Conservation (phyloP, 2,888 invertebrate species). For the Fragum whitleyi region DNA sequence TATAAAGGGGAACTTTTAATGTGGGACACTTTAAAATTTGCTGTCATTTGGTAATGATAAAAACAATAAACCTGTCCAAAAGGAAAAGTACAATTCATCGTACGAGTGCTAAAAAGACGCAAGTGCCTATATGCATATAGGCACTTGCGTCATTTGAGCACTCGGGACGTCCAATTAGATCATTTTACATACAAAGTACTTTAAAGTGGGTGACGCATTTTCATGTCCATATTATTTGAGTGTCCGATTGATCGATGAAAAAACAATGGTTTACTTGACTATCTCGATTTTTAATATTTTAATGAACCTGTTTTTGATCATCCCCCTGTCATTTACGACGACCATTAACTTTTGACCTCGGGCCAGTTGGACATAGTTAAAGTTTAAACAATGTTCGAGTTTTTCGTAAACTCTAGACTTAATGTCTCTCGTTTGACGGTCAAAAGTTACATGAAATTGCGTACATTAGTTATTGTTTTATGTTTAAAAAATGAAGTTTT, state of each 20-base stretch:
- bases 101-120: too few relatives aligned
- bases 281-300: slow-evolving; percentile 21
- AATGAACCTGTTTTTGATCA: slow-evolving; percentile 24
- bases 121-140: too few relatives aligned
- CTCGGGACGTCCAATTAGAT: too few relatives aligned
- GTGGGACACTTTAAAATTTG: background rate
- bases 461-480: too few relatives aligned
- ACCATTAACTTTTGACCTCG: slow-evolving; percentile 14
- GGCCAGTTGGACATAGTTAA: slow-evolving; percentile 3
- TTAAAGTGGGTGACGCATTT: background rate
- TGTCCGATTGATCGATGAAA: slow-evolving; percentile 12
- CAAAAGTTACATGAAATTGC: background rate
- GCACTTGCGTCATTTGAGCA: too few relatives aligned
- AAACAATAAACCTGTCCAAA: background rate
- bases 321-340: background rate
- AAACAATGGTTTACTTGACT: slow-evolving; percentile 9
- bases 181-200: background rate
- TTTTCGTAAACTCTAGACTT: slow-evolving; percentile 1
- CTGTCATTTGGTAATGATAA: background rate
- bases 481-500: too few relatives aligned
- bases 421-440: background rate
- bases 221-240: background rate
- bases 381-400: slow-evolving; percentile 9
- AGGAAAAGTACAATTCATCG: background rate
- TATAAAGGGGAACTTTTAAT: too few relatives aligned